Evolutionary conservation across 2,888 invertebrate species (phyloP).

Genomic region (Pedicia rivosa): DNA sequence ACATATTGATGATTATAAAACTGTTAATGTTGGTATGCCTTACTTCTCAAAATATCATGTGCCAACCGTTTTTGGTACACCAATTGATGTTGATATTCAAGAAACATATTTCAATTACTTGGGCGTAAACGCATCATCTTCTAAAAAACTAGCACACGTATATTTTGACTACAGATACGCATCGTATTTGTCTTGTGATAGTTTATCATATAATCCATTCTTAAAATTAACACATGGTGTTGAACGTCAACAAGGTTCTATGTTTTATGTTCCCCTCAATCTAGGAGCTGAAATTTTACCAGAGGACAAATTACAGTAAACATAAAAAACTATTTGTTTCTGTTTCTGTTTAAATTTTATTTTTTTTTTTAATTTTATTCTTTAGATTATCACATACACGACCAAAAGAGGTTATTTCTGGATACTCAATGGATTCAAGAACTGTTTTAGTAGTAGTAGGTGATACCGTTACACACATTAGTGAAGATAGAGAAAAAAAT

Average conservation of each 20-base stretch:
- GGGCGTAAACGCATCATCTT: conserved; percentile 50
- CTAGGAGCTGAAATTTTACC: conserved; percentile 26
- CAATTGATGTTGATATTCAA: conserved; percentile 34
- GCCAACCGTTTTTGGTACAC: conserved; percentile 41
- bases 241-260: conserved; percentile 48
- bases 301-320: no score
- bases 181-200: conserved; percentile 34
- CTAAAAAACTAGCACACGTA: conserved; percentile 38
- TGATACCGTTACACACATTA: no score
- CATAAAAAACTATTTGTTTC: no score
- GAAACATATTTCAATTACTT: conserved; percentile 41
- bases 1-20: no score
- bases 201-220: conserved; percentile 42
- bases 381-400: conserved; percentile 25
- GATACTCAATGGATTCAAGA: conserved; percentile 28
- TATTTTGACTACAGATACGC: conserved; percentile 45
- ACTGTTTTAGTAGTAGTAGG: conserved; percentile 27
- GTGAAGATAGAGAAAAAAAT: conserved; percentile 16
- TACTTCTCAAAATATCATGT: conserved; percentile 35
- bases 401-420: conserved; percentile 27
- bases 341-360: no score
- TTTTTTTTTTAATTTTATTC: no score
- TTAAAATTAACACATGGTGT: conserved; percentile 46
- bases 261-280: conserved; percentile 47
- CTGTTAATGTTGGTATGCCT: conserved; percentile 39